Conservation (phyloP, 2,113 vertebrate species). For the Murina feae region DNA sequence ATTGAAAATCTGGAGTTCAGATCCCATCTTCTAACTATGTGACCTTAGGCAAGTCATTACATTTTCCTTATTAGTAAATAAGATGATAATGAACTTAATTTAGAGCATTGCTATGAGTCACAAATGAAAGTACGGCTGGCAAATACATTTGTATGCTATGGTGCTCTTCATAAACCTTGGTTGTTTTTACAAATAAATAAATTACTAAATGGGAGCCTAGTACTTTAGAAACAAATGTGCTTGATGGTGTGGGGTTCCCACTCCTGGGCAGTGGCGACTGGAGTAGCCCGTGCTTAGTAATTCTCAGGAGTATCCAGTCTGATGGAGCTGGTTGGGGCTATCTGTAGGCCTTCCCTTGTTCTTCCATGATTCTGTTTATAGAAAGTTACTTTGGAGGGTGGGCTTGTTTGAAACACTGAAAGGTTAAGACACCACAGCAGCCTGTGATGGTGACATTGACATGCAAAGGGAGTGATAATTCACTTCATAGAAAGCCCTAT, state of each 20-base stretch:
- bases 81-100: neutral
- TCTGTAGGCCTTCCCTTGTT: neutral
- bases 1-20: neutral
- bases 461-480: neutral
- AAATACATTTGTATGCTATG: neutral
- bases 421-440: neutral
- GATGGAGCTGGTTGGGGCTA: neutral
- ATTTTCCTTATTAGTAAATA: neutral
- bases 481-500: neutral
- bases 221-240: neutral
- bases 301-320: neutral
- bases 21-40: neutral
- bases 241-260: neutral
- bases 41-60: neutral
- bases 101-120: neutral
- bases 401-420: neutral
- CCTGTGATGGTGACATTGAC: neutral
- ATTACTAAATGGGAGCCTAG: neutral
- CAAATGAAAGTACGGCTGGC: neutral
- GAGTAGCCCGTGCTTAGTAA: neutral
- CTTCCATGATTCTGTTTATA: neutral
- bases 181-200: neutral
- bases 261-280: no score
- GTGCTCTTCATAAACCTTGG: neutral
- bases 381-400: neutral